Evolutionary conservation across 2,888 invertebrate species (phyloP), one percentile per base, ranked within the genome.

Genomic region (Pterostichus niger): DNA sequence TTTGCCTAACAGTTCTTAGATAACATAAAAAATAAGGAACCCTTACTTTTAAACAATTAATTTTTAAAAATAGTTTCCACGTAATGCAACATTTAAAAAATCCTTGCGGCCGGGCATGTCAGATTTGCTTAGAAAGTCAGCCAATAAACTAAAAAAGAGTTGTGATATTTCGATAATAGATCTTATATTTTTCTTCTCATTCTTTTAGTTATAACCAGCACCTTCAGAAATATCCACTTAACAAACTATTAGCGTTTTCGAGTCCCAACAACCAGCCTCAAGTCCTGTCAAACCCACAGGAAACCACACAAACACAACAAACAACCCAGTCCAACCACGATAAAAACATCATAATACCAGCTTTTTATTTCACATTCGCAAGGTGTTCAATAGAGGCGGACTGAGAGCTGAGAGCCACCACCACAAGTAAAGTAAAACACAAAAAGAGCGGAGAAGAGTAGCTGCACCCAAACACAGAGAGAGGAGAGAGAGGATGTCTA

Each of bases 321-420:
- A 71, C 68, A 13, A 13, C 68, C 68, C 44, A 71, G 9, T 17
- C 6, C 35, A 13, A 35, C 7, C 13, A 7, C 11, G 15, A 11
- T 17, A 56, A 56, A 56, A 61, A 31, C 61, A 61, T 31, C 61
- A 61, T 24, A 33, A 64, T 71, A 13, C 44, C 44, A 73, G n/a
- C 52, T 24, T 31, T 44, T 52, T 35, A 35, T 7, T 64, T 35
- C 11, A 64, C n/a, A 40, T 52, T 56, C 31, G 77, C 44, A 75
- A 82, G 82, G 82, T 82, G 82, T 82, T 82, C 75, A 82, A 82
- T 82, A 49, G 33, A 75, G 82, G 75, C 49, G 73, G 75, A 9
- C n/a, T 52, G 40, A 5, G 40, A 40, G 7, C n/a, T 52, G 40
- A 40, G 40, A 40, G 7, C 13, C 17, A 6, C 15, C 54, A 10